phyloP scores from a whole-genome alignment of 2,113 vertebrate genomes.

The Lethenteron reissneri region DNA sequence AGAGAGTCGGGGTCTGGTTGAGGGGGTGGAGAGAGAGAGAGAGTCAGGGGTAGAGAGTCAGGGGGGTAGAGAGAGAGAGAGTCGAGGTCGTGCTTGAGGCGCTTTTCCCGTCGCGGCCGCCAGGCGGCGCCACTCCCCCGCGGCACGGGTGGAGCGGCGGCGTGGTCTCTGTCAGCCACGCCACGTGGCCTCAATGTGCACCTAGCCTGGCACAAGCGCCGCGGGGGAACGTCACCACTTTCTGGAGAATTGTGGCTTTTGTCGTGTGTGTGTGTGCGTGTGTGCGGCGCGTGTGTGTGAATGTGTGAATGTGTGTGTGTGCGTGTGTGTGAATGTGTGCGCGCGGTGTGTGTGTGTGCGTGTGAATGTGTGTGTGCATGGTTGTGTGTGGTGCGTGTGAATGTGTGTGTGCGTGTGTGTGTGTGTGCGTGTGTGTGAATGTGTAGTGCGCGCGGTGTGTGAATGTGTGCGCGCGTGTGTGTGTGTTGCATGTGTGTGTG shows the following conservation, averaged over 20 bases:
- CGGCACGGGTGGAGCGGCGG: neutral
- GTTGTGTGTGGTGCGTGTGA: no score
- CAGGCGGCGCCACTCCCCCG: neutral
- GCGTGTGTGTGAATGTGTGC: neutral
- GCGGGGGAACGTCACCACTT: neutral
- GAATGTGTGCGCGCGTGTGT: neutral
- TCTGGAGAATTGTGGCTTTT: neutral
- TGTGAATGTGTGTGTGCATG: neutral
- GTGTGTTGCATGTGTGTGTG: no score
- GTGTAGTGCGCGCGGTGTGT: no score
- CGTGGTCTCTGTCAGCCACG: neutral
- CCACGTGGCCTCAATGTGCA: neutral
- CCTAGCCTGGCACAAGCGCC: neutral
- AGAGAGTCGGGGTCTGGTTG: no score
- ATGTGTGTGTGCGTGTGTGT: neutral
- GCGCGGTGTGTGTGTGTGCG: neutral
- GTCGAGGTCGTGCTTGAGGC: conserved; percentile 1
- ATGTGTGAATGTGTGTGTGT: no score
- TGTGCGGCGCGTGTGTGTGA: no score
- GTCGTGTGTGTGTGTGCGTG: no score
- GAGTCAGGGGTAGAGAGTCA: no score
- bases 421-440: no score
- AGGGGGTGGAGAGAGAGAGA: no score
- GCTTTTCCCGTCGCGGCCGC: neutral
- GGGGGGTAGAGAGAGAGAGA: no score